Percentiles rank a stretch among this genome's conserved stretches.
Conservation (phyloP, 2,797 vertebrate genomes). For the Leptodactylus fallax region DNA sequence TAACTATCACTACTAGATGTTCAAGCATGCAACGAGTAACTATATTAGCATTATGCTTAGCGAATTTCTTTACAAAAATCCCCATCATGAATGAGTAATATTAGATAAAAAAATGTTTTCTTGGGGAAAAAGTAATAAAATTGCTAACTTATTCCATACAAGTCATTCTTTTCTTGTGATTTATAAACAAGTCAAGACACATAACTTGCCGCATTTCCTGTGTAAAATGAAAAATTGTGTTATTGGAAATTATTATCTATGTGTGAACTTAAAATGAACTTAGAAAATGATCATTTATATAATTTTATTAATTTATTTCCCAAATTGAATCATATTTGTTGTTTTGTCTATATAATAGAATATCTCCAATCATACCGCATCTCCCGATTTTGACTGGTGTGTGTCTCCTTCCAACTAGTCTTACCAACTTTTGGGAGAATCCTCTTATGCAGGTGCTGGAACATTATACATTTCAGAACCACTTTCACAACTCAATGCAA, state of each 20-base stretch:
- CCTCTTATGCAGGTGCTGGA: background rate
- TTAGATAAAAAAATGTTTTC: conserved; percentile 85
- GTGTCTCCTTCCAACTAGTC: background rate
- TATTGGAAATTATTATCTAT: background rate
- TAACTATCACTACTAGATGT: conserved; percentile 93
- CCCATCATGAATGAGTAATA: conserved; percentile 90
- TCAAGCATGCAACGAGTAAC: conserved; percentile 98
- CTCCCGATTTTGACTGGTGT: background rate
- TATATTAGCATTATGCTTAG: conserved; percentile 90
- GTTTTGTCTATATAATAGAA: background rate
- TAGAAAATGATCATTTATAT: background rate
- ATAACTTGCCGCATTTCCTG: background rate
- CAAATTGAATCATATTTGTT: background rate
- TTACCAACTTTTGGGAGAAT: background rate
- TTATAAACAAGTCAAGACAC: background rate
- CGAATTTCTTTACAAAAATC: conserved; percentile 87
- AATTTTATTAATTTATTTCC: background rate
- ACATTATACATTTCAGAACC: background rate
- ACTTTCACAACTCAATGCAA: background rate
- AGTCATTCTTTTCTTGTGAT: background rate
- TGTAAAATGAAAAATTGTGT: background rate
- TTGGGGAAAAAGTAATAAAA: conserved; percentile 61
- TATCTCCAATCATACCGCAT: background rate
- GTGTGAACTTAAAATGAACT: background rate
- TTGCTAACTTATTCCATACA: background rate